Evolutionary conservation across 2,888 invertebrate genomes (phyloP).

Genomic region (Cistogaster globosa): DNA sequence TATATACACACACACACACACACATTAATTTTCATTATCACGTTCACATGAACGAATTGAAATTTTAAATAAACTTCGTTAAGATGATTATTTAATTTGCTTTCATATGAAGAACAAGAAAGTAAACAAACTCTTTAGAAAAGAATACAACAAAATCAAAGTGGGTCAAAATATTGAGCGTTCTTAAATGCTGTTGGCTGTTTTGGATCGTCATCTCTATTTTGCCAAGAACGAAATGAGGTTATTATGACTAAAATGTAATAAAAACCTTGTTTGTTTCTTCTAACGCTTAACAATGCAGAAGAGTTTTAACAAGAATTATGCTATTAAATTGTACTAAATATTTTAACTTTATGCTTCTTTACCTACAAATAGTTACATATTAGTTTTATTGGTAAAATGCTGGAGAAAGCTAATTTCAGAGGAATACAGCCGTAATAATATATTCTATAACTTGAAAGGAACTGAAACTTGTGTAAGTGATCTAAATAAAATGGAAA

Average conservation of each 20-base stretch:
- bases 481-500: neutral
- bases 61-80: too few relatives aligned
- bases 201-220: slow-evolving; percentile 36
- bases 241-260: slow-evolving; percentile 61
- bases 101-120: neutral
- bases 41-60: too few relatives aligned
- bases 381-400: slow-evolving; percentile 12
- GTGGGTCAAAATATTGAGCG: slow-evolving; percentile 60
- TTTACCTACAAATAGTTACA: slow-evolving; percentile 37
- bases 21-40: too few relatives aligned
- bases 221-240: slow-evolving; percentile 51
- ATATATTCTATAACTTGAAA: slow-evolving; percentile 5
- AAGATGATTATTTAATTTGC: neutral
- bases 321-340: slow-evolving; percentile 31
- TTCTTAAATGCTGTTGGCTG: slow-evolving; percentile 50
- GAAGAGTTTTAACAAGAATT: neutral
- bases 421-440: neutral
- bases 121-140: neutral
- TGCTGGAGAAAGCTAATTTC: slow-evolving; percentile 2
- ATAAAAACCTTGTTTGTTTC: slow-evolving; percentile 30
- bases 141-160: slow-evolving; percentile 28
- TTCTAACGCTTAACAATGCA: slow-evolving; percentile 8
- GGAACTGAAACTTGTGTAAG: slow-evolving; percentile 37
- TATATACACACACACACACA: too few relatives aligned
- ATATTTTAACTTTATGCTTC: slow-evolving; percentile 10